Evolutionary conservation across 2,797 vertebrate species (phyloP).

Genomic region (Jordanella pulchra): DNA sequence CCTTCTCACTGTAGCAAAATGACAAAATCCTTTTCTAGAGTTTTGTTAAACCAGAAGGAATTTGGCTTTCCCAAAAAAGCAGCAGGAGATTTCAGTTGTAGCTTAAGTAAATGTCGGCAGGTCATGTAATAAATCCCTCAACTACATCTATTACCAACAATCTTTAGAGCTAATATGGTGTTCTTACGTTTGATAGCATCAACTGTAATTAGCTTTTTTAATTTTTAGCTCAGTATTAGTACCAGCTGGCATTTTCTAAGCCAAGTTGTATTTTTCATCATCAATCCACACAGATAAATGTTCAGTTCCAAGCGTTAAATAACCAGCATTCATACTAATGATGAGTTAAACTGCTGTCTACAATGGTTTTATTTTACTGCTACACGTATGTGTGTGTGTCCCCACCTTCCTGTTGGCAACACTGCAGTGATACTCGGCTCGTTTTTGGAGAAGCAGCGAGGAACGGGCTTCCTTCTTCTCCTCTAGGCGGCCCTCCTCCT

Average conservation of each 20-base stretch:
- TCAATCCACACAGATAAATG: neutral
- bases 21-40: no score
- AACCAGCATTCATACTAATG: neutral
- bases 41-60: no score
- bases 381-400: neutral
- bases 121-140: no score
- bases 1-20: no score
- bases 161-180: no score
- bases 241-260: neutral
- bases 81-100: no score
- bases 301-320: neutral
- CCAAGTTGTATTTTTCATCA: neutral
- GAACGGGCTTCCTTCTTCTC: slow-evolving; percentile 86
- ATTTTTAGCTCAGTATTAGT: neutral
- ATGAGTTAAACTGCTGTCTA: neutral
- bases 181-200: no score
- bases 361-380: neutral
- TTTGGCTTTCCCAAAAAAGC: no score
- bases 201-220: neutral
- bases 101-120: no score
- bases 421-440: slow-evolving; percentile 84
- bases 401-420: slow-evolving; percentile 88
- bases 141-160: no score
- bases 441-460: slow-evolving; percentile 86
- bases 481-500: slow-evolving; percentile 90